These are phyloP conservation scores for Diadophis punctatus DNA, from an alignment of 2,113 vertebrate genomes.

Conservation along the genomic window DNA sequence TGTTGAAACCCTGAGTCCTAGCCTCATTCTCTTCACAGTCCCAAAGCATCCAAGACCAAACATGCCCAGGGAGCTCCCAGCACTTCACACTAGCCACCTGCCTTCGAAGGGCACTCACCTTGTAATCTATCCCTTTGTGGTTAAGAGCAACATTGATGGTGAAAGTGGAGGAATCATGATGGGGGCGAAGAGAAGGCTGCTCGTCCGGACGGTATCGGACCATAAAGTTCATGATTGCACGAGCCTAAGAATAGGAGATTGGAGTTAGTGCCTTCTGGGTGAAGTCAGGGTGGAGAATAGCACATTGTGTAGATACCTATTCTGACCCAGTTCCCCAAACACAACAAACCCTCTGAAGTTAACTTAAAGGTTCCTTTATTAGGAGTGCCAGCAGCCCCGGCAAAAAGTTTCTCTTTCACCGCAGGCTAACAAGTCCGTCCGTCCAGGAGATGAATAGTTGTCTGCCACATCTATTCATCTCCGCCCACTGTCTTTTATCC, in stretches of 20 bases:
- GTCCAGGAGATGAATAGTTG: no score
- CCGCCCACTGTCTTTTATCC: no score
- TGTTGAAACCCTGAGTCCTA: background rate
- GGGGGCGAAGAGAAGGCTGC: slow-evolving; percentile 80
- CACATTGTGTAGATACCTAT: background rate
- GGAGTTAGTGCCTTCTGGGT: background rate
- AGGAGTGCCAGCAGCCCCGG: no score
- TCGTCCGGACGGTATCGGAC: slow-evolving; percentile 88
- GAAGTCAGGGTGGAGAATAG: background rate
- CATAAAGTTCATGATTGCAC: slow-evolving; percentile 88
- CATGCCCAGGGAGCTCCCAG: background rate
- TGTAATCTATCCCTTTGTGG: slow-evolving; percentile 75
- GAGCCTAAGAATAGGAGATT: slow-evolving; percentile 57
- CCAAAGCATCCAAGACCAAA: background rate
- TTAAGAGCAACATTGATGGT: slow-evolving; percentile 86
- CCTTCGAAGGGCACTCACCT: slow-evolving; percentile 60
- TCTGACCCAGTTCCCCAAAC: no score
- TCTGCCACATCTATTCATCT: no score
- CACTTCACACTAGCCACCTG: background rate
- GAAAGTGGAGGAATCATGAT: slow-evolving; percentile 89
- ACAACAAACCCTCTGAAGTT: no score
- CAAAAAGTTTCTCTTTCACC: no score
- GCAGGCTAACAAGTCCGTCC: no score
- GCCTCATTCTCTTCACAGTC: background rate
- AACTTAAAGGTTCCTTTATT: no score